Evolutionary conservation across 2,113 vertebrate genomes (phyloP).

Genomic region (Grammomys dolichurus): DNA sequence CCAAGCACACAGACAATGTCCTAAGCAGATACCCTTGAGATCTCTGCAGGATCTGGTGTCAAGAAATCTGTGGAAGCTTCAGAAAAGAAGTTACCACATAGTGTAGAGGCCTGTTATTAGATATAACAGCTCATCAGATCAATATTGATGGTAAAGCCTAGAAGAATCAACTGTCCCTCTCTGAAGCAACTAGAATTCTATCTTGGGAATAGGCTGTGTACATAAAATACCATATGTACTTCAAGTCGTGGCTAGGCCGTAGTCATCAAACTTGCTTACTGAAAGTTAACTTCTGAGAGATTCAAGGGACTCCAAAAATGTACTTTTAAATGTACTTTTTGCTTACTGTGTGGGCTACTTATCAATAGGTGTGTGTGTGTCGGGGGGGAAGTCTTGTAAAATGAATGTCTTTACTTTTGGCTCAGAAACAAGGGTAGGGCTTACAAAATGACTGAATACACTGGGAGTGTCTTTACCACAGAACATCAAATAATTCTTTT

Average conservation of each 20-base stretch:
- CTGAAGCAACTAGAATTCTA: background rate
- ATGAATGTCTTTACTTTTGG: background rate
- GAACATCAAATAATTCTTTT: conserved; percentile 26
- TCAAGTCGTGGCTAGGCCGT: background rate
- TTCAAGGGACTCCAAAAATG: background rate
- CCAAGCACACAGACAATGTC: background rate
- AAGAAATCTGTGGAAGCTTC: background rate
- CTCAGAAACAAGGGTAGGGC: background rate
- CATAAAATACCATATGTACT: background rate
- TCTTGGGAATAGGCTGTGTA: background rate
- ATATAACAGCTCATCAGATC: background rate
- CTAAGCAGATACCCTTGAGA: background rate
- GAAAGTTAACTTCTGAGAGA: conserved; percentile 10
- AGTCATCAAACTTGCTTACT: background rate
- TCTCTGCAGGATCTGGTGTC: background rate
- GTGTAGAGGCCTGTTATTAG: background rate
- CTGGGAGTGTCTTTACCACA: background rate
- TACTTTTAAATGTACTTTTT: conserved; percentile 24
- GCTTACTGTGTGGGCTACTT: background rate
- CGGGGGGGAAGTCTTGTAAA: background rate
- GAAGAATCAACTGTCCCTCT: conserved; percentile 9
- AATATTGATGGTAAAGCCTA: background rate
- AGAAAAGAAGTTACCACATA: background rate
- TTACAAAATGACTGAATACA: conserved; percentile 31
- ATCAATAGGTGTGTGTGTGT: background rate